Evolutionary conservation across 64 coral and sea anemone species (phyloP).

Genomic region (Montipora efflorescens): DNA sequence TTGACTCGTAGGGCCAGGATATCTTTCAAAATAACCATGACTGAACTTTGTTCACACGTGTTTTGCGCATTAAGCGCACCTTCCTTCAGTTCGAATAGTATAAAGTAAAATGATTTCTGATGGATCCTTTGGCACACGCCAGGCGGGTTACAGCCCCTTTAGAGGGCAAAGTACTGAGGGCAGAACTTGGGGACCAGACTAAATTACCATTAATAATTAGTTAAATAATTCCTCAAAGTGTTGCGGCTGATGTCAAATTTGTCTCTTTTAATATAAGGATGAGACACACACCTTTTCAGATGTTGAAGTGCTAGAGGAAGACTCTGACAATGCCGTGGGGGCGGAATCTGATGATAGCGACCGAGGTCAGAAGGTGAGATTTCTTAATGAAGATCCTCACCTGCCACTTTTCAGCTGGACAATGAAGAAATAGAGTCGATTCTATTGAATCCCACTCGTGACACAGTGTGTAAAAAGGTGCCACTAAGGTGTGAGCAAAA

Average conservation of each 20-base stretch:
- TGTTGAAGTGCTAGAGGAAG: neutral
- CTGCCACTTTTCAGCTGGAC: neutral
- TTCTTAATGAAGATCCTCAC: neutral
- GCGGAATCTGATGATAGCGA: neutral
- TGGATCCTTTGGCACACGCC: neutral
- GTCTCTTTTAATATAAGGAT: neutral
- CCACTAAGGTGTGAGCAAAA: neutral
- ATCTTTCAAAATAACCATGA: neutral
- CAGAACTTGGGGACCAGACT: neutral
- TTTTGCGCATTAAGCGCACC: neutral
- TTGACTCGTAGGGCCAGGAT: neutral
- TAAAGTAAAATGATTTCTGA: neutral
- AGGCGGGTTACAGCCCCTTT: neutral
- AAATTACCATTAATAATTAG: neutral
- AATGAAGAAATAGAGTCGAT: neutral
- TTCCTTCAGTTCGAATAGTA: neutral
- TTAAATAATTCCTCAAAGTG: neutral
- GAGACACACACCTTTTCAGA: neutral
- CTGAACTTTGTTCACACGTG: neutral
- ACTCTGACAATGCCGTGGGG: neutral
- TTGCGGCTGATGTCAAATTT: neutral
- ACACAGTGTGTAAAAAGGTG: neutral
- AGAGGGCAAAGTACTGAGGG: neutral
- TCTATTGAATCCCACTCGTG: neutral
- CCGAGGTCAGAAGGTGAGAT: neutral